phyloP scores from a whole-genome alignment of 30 jellyfish, hydroid and myxozoan genomes.

The Chironex yamaguchii region DNA sequence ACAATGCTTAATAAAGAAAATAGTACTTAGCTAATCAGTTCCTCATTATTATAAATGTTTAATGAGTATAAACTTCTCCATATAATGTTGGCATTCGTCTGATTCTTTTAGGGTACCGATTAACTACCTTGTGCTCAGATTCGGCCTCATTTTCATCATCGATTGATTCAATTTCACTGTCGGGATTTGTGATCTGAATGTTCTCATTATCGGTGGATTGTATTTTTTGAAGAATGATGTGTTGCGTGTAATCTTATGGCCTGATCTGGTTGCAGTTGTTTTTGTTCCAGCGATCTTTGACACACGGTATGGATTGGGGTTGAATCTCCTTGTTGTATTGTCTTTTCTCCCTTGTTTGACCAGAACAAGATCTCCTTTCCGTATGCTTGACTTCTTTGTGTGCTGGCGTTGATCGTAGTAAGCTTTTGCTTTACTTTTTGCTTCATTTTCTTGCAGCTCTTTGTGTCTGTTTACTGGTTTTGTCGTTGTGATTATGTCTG shows the following conservation, averaged over 20 bases:
- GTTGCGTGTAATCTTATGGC: slow-evolving; percentile 9
- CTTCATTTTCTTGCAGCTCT: background rate
- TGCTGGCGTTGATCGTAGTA: slow-evolving; percentile 11
- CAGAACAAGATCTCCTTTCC: slow-evolving; percentile 23
- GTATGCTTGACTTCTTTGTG: background rate
- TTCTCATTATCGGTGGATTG: slow-evolving; percentile 4
- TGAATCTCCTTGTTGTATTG: slow-evolving; percentile 7
- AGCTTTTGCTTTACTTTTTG: background rate
- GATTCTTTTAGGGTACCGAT: slow-evolving; percentile 16
- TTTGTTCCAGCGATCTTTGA: slow-evolving; percentile 10
- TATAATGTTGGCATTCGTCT: slow-evolving; percentile 39
- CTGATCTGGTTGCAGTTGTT: background rate
- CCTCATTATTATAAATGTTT: no score
- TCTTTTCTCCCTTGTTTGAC: slow-evolving; percentile 15
- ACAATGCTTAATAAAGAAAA: no score
- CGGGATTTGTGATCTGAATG: slow-evolving; percentile 18
- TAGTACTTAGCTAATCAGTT: no score
- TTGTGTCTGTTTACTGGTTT: slow-evolving; percentile 2
- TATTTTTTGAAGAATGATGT: slow-evolving; percentile 14
- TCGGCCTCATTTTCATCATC: slow-evolving; percentile 10
- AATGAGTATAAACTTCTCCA: slow-evolving; percentile 41
- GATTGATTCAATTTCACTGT: slow-evolving; percentile 22
- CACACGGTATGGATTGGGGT: background rate
- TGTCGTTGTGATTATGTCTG: slow-evolving; percentile 2
- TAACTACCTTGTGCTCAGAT: slow-evolving; percentile 3